A percentile compares a stretch with the other conserved stretches of the same genome.
phyloP scores from a whole-genome alignment of 2,797 vertebrate genomes.

The Semotilus atromaculatus region DNA sequence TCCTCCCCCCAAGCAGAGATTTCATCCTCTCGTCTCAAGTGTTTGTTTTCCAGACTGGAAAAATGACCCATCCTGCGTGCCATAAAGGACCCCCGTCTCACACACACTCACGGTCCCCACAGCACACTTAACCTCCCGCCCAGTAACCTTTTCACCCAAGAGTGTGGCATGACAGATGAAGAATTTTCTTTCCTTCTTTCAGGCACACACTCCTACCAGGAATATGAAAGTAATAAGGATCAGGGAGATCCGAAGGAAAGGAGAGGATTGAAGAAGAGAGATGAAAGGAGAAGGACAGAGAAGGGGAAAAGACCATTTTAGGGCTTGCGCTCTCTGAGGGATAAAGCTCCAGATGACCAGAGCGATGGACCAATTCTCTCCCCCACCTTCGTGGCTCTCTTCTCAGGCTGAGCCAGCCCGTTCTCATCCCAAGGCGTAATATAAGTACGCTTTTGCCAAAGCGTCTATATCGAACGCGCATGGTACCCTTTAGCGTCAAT shows the following conservation, averaged over 20 bases:
- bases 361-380: conserved; percentile 40
- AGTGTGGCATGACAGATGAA: conserved; percentile 51
- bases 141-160: conserved; percentile 54
- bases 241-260: background rate
- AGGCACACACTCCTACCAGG: conserved; percentile 20
- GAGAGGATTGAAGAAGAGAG: conserved; percentile 4
- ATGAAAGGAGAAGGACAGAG: conserved; percentile 30
- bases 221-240: conserved; percentile 4
- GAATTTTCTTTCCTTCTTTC: conserved; percentile 36
- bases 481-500: no score
- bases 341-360: conserved; percentile 49
- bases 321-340: conserved; percentile 31
- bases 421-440: no score
- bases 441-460: no score
- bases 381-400: conserved; percentile 44
- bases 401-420: conserved; percentile 48
- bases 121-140: conserved; percentile 52
- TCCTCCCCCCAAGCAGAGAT: conserved; percentile 23
- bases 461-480: no score
- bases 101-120: conserved; percentile 17
- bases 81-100: conserved; percentile 37
- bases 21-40: conserved; percentile 41
- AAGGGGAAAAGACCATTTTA: conserved; percentile 23
- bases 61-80: conserved; percentile 48
- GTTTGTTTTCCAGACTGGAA: conserved; percentile 59